Evolutionary conservation across 2,888 invertebrate species (phyloP).

Genomic region (Drosophila fungiperda): DNA sequence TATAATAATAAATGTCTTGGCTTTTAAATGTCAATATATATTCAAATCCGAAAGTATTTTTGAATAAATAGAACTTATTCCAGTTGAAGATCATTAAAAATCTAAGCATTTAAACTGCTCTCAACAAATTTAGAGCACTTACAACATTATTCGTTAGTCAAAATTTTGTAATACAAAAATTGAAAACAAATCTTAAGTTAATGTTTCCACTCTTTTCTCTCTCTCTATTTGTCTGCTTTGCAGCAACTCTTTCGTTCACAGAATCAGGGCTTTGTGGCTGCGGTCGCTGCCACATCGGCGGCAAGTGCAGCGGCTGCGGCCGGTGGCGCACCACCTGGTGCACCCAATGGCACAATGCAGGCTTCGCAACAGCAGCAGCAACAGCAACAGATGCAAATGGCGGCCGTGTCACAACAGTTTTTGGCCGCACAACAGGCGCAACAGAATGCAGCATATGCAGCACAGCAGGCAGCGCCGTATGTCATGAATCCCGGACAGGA

Average conservation of each 20-base stretch:
- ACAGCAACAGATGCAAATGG: slow-evolving; percentile 90
- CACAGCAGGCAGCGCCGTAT: slow-evolving; percentile 92
- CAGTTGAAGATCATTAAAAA: background rate
- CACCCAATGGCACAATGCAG: slow-evolving; percentile 89
- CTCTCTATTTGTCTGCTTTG: slow-evolving; percentile 18
- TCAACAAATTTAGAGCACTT: slow-evolving; percentile 16
- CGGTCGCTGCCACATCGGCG: slow-evolving; percentile 86
- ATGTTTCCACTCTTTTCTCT: background rate
- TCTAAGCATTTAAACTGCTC: background rate
- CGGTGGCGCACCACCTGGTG: slow-evolving; percentile 84
- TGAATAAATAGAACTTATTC: background rate
- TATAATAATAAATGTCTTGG: background rate
- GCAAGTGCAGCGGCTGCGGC: slow-evolving; percentile 84
- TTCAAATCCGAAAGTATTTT: background rate
- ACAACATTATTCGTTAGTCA: background rate
- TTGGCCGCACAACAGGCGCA: slow-evolving; percentile 92
- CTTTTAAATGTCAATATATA: background rate
- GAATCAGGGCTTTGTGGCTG: slow-evolving; percentile 89
- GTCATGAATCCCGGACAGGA: slow-evolving; percentile 93
- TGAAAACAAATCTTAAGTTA: background rate
- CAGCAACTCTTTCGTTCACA: slow-evolving; percentile 96
- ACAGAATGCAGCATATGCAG: slow-evolving; percentile 87
- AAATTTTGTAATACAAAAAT: background rate
- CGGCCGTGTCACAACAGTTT: slow-evolving; percentile 89
- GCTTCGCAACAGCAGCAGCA: slow-evolving; percentile 83